phyloP scores from a whole-genome alignment of 2,888 invertebrate species.

The Alcis repandata region DNA sequence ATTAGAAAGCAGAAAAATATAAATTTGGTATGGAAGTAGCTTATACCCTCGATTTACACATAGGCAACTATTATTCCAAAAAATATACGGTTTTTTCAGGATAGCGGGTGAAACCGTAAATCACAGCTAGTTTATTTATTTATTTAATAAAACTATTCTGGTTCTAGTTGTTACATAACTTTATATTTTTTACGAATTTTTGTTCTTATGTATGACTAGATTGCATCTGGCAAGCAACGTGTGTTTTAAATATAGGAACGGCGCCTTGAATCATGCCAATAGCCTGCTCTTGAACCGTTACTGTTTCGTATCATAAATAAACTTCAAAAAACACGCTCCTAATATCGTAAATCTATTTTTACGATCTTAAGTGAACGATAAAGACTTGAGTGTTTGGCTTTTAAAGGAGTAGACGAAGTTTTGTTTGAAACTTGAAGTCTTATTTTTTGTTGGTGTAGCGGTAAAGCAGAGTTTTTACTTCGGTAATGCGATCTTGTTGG shows the following conservation, averaged over 20 bases:
- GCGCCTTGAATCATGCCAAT: conserved; percentile 54
- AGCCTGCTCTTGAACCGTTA: conserved; percentile 53
- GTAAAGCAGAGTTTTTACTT: too few relatives aligned
- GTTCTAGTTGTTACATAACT: too few relatives aligned
- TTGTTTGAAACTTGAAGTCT: background rate
- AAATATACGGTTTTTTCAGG: too few relatives aligned
- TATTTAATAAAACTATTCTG: too few relatives aligned
- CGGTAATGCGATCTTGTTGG: too few relatives aligned
- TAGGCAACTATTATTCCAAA: too few relatives aligned
- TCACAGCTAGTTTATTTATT: too few relatives aligned
- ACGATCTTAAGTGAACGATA: conserved; percentile 24
- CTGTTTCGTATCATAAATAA: conserved; percentile 39
- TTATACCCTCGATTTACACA: too few relatives aligned
- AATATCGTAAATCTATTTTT: conserved; percentile 37
- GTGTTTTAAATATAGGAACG: conserved; percentile 58
- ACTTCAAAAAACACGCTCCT: conserved; percentile 38
- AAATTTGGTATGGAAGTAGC: too few relatives aligned
- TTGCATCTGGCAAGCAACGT: conserved; percentile 62
- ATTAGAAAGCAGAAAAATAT: too few relatives aligned
- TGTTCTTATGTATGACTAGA: conserved; percentile 13
- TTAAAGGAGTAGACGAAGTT: conserved; percentile 6
- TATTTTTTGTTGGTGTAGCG: too few relatives aligned
- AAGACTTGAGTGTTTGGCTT: conserved; percentile 28
- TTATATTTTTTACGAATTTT: background rate
- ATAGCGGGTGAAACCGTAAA: too few relatives aligned